Evolutionary conservation across 1,140 invertebrate genomes (phyloP), one percentile per base, ranked within the genome.

Genomic region (Phymastichus coffea): DNA sequence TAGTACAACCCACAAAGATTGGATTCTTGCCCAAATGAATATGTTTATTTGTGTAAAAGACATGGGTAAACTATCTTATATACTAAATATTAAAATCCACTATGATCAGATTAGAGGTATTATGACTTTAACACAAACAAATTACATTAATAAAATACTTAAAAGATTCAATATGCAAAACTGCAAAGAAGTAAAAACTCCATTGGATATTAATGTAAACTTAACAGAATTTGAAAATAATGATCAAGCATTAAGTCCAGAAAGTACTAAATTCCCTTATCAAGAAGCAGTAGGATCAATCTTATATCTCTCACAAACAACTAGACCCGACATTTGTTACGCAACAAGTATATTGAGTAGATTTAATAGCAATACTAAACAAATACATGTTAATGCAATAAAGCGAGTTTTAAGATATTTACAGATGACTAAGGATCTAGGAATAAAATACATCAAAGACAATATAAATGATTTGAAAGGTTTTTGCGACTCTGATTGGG

Each of bases 401-500:
- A 56, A 33, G 40, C 12, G 1, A n/a, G 28, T 47, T 4, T 14
- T 47, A 6, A 22, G 43, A n/a, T 57, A 47, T 43, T 6, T 47
- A 3, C n/a, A 47, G 25, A 43, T 41, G 10, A 37, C 54, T 3
- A 22, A 23, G 19, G n/a, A 47, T n/a, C 8, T 38, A 3, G 37
- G 23, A n/a, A 30, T 57, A 37, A 28, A 6, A 47, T 57, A 19
- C 19, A 14, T 3, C 14, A 35, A 14, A 8, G 14, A 57, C 17
- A 1, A 1, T 8, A 20, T 52, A 14, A 9, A 23, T 20, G 17
- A 12, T n/a, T 12, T 57, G 3, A 4, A 10, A n/a, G 28, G 41
- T 4, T 47, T 52, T 48, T 20, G 17, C 6, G 57, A 59, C 37
- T 49, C 57, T 15, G 38, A 48, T 37, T 52, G 2, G 10, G 57